Evolutionary conservation across 2,797 vertebrate genomes (phyloP).

Genomic region (Trichosurus vulpecula): DNA sequence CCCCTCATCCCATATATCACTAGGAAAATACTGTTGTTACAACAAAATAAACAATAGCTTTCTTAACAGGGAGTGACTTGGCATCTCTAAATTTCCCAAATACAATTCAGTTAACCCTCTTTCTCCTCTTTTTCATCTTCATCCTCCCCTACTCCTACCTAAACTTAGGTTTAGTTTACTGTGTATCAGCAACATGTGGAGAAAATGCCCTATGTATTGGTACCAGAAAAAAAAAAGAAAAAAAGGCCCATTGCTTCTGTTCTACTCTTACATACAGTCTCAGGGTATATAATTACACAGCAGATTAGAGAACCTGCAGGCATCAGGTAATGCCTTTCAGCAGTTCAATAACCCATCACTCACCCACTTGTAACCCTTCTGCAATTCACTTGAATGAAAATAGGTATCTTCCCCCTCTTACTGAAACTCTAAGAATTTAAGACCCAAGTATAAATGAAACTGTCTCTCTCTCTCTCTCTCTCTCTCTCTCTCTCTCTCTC

Average conservation of each 20-base stretch:
- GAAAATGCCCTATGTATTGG: conserved; percentile 40
- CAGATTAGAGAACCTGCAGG: conserved; percentile 54
- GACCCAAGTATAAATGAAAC: conserved; percentile 26
- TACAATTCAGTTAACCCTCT: background rate
- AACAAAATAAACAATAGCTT: background rate
- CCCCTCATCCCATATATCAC: background rate
- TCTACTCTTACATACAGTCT: conserved; percentile 20
- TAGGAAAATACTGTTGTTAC: background rate
- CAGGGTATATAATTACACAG: conserved; percentile 52
- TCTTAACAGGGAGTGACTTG: background rate
- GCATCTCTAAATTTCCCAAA: background rate
- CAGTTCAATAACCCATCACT: conserved; percentile 50
- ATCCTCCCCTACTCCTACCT: background rate
- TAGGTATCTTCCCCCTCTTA: conserved; percentile 21
- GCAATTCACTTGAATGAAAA: conserved; percentile 43
- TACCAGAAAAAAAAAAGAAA: background rate
- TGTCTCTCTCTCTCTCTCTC: background rate
- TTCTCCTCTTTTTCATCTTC: background rate
- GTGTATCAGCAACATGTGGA: conserved; percentile 44
- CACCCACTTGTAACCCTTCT: background rate
- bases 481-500: background rate
- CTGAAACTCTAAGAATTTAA: conserved; percentile 44
- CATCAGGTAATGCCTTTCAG: conserved; percentile 43
- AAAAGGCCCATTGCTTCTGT: conserved; percentile 35
- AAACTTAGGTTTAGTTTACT: background rate